Percentiles rank a stretch among this genome's conserved stretches.
Conservation (phyloP, 1,140 invertebrate species). For the Pogonomyrmex californicus region DNA sequence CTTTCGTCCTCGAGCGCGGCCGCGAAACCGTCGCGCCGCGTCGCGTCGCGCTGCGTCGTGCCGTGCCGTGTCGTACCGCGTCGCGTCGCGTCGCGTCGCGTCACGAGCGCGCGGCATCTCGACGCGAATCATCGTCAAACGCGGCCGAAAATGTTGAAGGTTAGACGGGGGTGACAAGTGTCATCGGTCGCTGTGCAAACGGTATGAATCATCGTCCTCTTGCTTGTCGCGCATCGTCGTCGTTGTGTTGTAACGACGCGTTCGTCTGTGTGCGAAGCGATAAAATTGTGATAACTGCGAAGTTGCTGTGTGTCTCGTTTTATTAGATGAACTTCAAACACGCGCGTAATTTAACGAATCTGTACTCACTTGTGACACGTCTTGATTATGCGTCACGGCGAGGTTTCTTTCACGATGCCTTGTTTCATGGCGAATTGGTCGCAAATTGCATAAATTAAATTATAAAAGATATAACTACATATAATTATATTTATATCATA, state of each 20-base stretch:
- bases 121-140: conserved; percentile 1
- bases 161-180: conserved; percentile 51
- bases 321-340: neutral
- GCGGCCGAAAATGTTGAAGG: neutral
- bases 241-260: neutral
- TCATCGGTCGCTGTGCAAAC: conserved; percentile 19
- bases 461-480: neutral
- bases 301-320: neutral
- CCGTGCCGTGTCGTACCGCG: neutral
- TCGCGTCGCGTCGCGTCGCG: neutral
- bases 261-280: conserved; percentile 15
- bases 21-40: conserved; percentile 2
- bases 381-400: neutral
- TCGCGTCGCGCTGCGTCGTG: neutral
- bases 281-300: neutral
- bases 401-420: neutral
- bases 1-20: conserved; percentile 4
- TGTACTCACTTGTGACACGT: neutral
- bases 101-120: neutral
- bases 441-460: neutral
- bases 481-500: neutral
- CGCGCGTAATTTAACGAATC: neutral
- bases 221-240: neutral
- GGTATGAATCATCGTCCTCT: conserved; percentile 34
- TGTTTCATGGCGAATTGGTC: neutral